Conservation (phyloP, 2,888 invertebrate species). For the Ceraclea dissimilis region DNA sequence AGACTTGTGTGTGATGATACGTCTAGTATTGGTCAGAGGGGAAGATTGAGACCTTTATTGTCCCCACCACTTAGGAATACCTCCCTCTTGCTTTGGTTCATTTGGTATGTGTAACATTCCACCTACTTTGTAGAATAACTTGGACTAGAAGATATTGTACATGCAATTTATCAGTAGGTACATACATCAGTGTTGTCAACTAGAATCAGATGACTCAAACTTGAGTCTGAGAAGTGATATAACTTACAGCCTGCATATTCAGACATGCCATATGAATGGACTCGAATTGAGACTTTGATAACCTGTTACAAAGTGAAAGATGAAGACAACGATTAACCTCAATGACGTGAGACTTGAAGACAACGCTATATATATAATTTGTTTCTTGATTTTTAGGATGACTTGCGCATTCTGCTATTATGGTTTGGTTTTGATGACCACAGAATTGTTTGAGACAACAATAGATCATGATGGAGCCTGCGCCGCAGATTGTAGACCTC, state of each 20-base stretch:
- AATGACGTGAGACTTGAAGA: too few relatives aligned
- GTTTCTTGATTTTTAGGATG: constrained; percentile 64
- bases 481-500: constrained; percentile 60
- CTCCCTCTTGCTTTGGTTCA: constrained; percentile 84
- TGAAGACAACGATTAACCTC: neutral
- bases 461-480: constrained; percentile 42
- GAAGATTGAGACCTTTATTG: constrained; percentile 62
- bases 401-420: constrained; percentile 93
- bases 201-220: neutral
- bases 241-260: too few relatives aligned
- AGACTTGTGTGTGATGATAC: constrained; percentile 74
- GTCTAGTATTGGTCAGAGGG: constrained; percentile 54
- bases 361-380: too few relatives aligned
- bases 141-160: too few relatives aligned
- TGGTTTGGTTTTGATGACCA: constrained; percentile 90
- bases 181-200: neutral
- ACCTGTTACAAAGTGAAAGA: neutral
- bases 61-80: constrained; percentile 76
- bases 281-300: too few relatives aligned
- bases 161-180: too few relatives aligned
- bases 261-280: too few relatives aligned
- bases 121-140: too few relatives aligned
- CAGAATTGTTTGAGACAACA: constrained; percentile 74
- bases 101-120: constrained; percentile 58
- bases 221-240: too few relatives aligned